Evolutionary conservation across 2,888 invertebrate genomes (phyloP), one percentile per base, ranked within the genome.

Genomic region (Mythimna vitellina): DNA sequence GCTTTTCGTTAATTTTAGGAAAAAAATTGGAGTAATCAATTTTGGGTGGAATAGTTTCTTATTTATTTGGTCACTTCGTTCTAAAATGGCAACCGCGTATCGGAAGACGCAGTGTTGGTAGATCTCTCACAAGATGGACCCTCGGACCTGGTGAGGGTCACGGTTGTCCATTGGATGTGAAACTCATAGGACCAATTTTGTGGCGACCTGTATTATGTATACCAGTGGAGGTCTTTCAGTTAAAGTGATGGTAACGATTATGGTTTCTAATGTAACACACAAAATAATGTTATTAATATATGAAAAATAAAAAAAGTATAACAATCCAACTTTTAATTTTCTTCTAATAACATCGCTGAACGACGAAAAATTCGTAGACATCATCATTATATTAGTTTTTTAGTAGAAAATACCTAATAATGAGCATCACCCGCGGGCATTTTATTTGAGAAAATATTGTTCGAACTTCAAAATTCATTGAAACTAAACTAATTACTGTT

Each of bases 381-480:
- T 0, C 32, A 22, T 38, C 35, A 53, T 64, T 20, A 54, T 5
- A 42, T 20, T 60, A 60, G 38, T 60, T 60, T 38, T 25, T 42
- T 9, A 32, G 10, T 4, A 63, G n/a, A 29, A 12, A 35, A 35
- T 38, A 64, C 6, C 3, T 17, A 56, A 54, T 42, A 60, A 60
- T 38, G 1, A n/a, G 9, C 22, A 17, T 1, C 0, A 1, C 54
- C 38, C 0, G 9, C 7, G 8, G 29, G 46, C 35, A 49, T 54
- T 60, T n/a, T 3, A 1, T 60, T 64, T 51, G 8, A 42, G 22
- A 70, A 49, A 76, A 49, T 77, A 49, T 49, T 70, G 3, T 56
- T 54, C 4, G 6, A 51, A 56, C 17, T 64, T 20, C 8, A n/a
- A 5, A 46, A 22, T 22, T 5, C 6, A 4, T 22, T 42, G 14